phyloP scores from a whole-genome alignment of 2,797 vertebrate genomes.

The Pteronotus mesoamericanus region DNA sequence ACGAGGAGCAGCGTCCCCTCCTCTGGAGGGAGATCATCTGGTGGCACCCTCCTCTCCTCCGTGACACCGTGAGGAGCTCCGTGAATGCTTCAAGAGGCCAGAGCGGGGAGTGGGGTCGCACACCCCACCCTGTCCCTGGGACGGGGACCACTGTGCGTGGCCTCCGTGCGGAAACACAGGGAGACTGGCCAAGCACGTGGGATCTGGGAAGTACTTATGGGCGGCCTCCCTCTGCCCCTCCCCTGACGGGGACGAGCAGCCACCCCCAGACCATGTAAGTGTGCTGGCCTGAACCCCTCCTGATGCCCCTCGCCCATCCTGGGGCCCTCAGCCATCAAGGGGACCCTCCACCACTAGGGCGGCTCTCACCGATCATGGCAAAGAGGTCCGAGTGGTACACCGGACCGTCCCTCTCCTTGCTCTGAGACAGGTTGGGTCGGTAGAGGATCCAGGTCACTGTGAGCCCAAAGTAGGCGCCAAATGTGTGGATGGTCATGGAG shows the following conservation, averaged over 20 bases:
- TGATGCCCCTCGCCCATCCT: not conserved
- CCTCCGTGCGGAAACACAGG: not conserved
- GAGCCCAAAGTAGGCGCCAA: slow-evolving; percentile 95
- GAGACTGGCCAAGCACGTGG: not conserved
- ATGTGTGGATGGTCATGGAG: slow-evolving; percentile 96
- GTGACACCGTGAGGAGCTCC: not conserved
- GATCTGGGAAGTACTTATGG: not conserved
- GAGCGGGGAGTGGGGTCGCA: not conserved
- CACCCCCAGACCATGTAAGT: too few species aligned
- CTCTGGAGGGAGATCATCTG: not conserved
- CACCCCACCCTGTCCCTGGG: not conserved
- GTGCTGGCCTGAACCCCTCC: not conserved
- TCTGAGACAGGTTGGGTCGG: slow-evolving; percentile 88
- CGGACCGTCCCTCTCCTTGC: slow-evolving; percentile 87
- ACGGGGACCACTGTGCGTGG: not conserved
- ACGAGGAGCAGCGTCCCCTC: not conserved
- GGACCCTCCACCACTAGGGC: accelerated
- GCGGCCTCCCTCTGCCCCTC: not conserved
- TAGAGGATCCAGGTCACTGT: slow-evolving; percentile 93
- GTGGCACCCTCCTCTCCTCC: not conserved
- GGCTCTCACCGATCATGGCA: slow-evolving; percentile 94
- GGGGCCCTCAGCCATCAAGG: not conserved
- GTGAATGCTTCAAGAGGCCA: not conserved
- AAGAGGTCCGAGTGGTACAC: slow-evolving; percentile 94
- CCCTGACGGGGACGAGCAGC: not conserved